Base-by-base conservation (phyloP, 1,140 invertebrate genomes). In the Drosophila triauraria region DNA sequence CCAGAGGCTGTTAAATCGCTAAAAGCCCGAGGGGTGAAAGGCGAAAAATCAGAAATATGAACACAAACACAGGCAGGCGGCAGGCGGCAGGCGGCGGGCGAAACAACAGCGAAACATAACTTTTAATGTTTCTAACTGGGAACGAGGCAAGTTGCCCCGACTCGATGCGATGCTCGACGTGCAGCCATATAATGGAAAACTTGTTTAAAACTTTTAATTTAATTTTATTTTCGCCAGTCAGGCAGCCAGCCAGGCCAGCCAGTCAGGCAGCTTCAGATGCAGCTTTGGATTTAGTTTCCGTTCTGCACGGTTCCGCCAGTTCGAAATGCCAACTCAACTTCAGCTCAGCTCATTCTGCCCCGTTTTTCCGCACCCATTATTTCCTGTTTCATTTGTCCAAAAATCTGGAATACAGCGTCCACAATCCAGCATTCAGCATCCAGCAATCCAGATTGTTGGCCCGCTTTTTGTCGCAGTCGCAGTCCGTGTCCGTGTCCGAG, bases 171-270 rank as follows among this genome's bases (percentile, higher is more conserved):
- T 57, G 56, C 71, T 25, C 74, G 56, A 59, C 65, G 68, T 68
- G 61, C 59, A 58, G 80, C 76, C 70, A 47, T 75, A 84, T 82
- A 87, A 88, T 87, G 84, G 76, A 90, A 88, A 88, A 88, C 86
- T 88, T 90, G 81, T 79, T 88, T 84, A 78, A 88, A 86, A 90
- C 81, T 88, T 88, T 88, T 81, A 88, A 88, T 85, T 90, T 85
- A 88, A 85, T 90, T 88, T 85, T 88, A 80, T 87, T 87, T 88
- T 84, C 72, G 58, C 63, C 59, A 79, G 80, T 53, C 74, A 69
- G 17, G 23, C 50, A 44, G 47, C 10, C 23, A 38, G 47, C 2
- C 23, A 27, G 43, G 17, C 30, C 50, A 44, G 47, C 10, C 23
- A 38, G 47, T 1, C 23, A 27, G 43, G 13, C 47, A 61, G 58